Evolutionary conservation across 2,797 vertebrate species (phyloP).

Genomic region (Pseudotriccus pelzelni): DNA sequence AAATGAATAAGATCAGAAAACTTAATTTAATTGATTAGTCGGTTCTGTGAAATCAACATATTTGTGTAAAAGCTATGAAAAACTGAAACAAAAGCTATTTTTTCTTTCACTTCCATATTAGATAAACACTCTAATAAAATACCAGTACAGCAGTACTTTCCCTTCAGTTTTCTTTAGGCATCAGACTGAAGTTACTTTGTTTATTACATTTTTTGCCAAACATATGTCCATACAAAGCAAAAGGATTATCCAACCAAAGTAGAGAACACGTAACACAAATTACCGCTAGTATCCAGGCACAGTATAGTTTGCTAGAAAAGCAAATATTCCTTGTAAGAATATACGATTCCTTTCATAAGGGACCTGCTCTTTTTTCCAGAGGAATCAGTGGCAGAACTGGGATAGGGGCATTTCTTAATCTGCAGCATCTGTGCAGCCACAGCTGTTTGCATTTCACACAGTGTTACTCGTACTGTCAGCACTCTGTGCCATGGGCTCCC

Average conservation of each 20-base stretch:
- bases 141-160: neutral
- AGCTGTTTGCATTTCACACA: neutral
- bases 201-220: neutral
- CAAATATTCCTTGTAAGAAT: neutral
- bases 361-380: neutral
- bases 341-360: neutral
- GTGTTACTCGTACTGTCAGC: neutral
- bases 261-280: neutral
- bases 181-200: neutral
- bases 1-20: slow-evolving; percentile 53
- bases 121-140: slow-evolving; percentile 8
- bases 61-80: slow-evolving; percentile 22
- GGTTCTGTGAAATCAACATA: slow-evolving; percentile 10
- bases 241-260: neutral
- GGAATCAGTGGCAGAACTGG: neutral
- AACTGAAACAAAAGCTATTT: slow-evolving; percentile 15
- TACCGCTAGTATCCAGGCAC: neutral
- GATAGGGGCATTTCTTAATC: neutral
- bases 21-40: slow-evolving; percentile 41
- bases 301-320: neutral
- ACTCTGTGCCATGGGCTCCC: neutral
- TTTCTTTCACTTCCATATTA: neutral
- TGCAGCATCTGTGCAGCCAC: neutral
- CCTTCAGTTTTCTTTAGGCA: neutral
- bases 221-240: neutral